Evolutionary conservation across 2,888 invertebrate genomes (phyloP).

Genomic region (Litoditis marina): DNA sequence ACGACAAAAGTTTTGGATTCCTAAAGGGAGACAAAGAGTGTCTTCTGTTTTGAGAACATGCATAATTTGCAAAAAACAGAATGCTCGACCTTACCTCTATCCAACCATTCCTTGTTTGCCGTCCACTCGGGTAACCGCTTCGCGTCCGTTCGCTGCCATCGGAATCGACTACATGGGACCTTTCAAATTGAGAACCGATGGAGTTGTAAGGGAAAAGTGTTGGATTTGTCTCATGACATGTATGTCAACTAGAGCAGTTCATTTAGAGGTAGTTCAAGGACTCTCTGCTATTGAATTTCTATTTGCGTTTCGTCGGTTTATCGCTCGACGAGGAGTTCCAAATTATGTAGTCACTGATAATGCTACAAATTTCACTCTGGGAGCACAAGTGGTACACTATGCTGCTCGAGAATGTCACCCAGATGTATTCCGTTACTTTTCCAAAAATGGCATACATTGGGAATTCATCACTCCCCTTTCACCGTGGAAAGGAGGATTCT

Average conservation of each 20-base stretch:
- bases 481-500: conserved; percentile 22
- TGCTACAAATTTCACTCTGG: conserved; percentile 62
- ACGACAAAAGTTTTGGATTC: conserved; percentile 11
- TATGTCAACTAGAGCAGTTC: conserved; percentile 62
- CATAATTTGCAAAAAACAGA: not conserved
- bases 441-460: conserved; percentile 7
- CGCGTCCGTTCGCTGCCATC: conserved; percentile 51
- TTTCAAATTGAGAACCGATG: conserved; percentile 46
- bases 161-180: conserved; percentile 63
- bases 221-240: conserved; percentile 62
- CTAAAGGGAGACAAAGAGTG: not conserved
- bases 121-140: conserved; percentile 8
- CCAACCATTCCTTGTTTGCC: conserved; percentile 1
- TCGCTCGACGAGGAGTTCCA: conserved; percentile 59
- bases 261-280: conserved; percentile 61
- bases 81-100: conserved; percentile 5
- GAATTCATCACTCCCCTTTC: conserved; percentile 6
- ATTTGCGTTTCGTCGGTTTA: conserved; percentile 57
- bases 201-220: conserved; percentile 20
- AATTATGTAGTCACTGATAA: conserved; percentile 59
- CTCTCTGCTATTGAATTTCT: conserved; percentile 58
- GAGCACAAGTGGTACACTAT: not conserved
- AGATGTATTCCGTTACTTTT: not conserved
- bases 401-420: not conserved
- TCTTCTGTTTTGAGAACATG: not conserved